Conservation (phyloP, 2,888 invertebrate species). For the Tenthredo notha region DNA sequence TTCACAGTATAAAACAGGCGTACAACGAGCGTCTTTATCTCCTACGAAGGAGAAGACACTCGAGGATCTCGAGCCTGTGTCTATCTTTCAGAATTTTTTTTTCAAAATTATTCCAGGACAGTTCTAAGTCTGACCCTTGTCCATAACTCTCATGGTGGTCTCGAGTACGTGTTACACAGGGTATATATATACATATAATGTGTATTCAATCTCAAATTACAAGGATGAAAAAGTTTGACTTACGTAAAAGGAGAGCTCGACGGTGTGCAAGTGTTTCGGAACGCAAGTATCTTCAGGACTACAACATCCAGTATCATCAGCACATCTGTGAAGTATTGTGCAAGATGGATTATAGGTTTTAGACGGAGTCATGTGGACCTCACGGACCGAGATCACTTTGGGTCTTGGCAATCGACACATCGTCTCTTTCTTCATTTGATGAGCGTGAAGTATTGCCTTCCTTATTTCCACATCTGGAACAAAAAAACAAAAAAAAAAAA, state of each 20-base stretch:
- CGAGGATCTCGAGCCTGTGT: not conserved
- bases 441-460: constrained; percentile 76
- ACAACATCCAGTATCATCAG: constrained; percentile 94
- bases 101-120: constrained; percentile 9
- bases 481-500: constrained; percentile 28
- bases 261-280: constrained; percentile 85
- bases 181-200: not conserved
- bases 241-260: constrained; percentile 90
- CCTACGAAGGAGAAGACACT: not conserved
- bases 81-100: not conserved
- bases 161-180: not conserved
- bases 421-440: constrained; percentile 79
- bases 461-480: constrained; percentile 71
- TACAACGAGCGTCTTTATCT: constrained; percentile 35
- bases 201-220: constrained; percentile 39
- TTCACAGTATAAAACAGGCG: not conserved
- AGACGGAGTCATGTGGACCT: constrained; percentile 85
- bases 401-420: constrained; percentile 87
- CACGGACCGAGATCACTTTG: constrained; percentile 87
- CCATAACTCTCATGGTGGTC: constrained; percentile 22
- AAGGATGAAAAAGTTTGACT: not conserved
- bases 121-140: not conserved
- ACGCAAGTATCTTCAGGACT: constrained; percentile 87
- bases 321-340: constrained; percentile 92
- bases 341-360: constrained; percentile 92